Conservation (phyloP, 1,140 invertebrate species). For the Nephila pilipes region DNA sequence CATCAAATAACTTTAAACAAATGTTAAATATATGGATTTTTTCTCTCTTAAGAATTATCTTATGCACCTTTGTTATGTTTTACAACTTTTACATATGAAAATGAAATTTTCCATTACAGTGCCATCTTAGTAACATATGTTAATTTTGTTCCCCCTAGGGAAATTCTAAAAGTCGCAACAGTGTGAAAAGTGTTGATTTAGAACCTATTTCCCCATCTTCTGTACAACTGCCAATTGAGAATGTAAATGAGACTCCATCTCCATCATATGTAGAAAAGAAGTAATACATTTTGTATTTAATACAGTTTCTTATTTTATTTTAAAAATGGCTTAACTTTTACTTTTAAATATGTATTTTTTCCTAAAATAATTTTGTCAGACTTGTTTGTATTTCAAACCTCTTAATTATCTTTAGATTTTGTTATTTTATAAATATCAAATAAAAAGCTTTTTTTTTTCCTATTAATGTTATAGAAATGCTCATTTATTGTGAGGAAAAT, state of each 20-base stretch:
- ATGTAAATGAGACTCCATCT: not conserved
- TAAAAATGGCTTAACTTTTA: not conserved
- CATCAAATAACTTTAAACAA: too few species aligned
- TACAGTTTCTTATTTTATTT: not conserved
- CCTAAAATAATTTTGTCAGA: not conserved
- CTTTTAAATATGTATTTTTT: not conserved
- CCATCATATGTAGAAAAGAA: constrained; percentile 43
- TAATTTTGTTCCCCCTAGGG: not conserved
- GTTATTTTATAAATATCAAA: too few species aligned
- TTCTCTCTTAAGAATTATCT: too few species aligned
- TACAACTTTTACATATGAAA: too few species aligned
- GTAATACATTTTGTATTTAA: constrained; percentile 14
- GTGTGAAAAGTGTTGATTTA: constrained; percentile 29
- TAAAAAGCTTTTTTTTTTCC: too few species aligned
- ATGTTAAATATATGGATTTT: too few species aligned
- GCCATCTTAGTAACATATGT: too few species aligned
- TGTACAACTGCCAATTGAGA: not conserved
- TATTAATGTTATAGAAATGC: too few species aligned
- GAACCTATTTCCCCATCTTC: constrained; percentile 34
- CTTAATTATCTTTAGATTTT: too few species aligned
- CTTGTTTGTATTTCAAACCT: not conserved
- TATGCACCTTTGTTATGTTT: too few species aligned
- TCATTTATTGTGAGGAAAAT: too few species aligned
- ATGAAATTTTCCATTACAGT: too few species aligned
- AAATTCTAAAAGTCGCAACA: constrained; percentile 16